Conservation (phyloP, 2,113 vertebrate genomes). For the Pseudorhombus dupliciocellatus region DNA sequence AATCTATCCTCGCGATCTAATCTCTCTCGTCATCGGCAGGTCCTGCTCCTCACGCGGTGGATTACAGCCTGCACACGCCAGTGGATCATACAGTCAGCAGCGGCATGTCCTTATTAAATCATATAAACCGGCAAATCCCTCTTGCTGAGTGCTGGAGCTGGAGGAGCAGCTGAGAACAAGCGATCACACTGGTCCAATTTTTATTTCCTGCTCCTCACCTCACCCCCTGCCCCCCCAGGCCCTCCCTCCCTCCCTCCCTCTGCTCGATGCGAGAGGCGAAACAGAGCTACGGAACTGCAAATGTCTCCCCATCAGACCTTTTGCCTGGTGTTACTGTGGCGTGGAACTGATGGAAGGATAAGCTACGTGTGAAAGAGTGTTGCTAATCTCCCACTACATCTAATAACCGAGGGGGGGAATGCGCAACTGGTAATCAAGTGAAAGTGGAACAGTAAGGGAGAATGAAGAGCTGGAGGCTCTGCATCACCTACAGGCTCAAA, state of each 20-base stretch:
- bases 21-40: conserved; percentile 33
- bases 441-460: neutral
- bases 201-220: conserved; percentile 46
- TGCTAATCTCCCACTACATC: conserved; percentile 58
- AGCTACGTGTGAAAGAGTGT: conserved; percentile 35
- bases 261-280: conserved; percentile 24
- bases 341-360: conserved; percentile 68
- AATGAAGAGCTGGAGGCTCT: neutral
- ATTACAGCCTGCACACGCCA: conserved; percentile 14
- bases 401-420: conserved; percentile 40
- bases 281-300: conserved; percentile 56
- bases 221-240: too few relatives aligned
- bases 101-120: conserved; percentile 42
- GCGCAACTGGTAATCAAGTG: conserved; percentile 13
- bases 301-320: conserved; percentile 45
- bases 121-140: conserved; percentile 41
- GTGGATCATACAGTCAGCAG: conserved; percentile 18
- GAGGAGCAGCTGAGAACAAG: conserved; percentile 19
- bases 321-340: conserved; percentile 49
- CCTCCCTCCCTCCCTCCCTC: too few relatives aligned
- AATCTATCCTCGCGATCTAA: too few relatives aligned
- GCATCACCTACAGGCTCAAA: neutral
- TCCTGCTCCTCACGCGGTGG: conserved; percentile 10
- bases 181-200: conserved; percentile 21
- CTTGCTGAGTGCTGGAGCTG: conserved; percentile 28